Base-by-base conservation (phyloP, 2,888 invertebrate genomes). In the Meiosimyza platycephala region DNA sequence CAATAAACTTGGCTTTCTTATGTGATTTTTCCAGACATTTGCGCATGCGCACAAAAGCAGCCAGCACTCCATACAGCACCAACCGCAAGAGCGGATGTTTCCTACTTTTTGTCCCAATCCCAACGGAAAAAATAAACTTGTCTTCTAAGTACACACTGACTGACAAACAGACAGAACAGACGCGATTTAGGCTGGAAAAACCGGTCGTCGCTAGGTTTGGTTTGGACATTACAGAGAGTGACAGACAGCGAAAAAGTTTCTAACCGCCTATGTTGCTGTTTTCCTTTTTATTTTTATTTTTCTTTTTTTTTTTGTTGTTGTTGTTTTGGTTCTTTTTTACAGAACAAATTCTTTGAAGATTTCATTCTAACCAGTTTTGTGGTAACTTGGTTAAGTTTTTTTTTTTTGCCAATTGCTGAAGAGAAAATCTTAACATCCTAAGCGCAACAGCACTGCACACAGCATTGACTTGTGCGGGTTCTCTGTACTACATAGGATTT, bases 371-470 rank as follows among this genome's bases (percentile, higher is more conserved):
- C 65, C 54, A n/a, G 55, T 66, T 55, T 50, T 59, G 50, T 48
- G 60, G 16, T 57, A 16, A 60, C 64, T 72, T 67, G 54, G 16
- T 70, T 68, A 51, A 68, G 47, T 47, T 73, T 66, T 71, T 72
- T 72, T 72, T n/a, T n/a, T 74, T 72, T 59, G 74, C 69, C 71
- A 28, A 28, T 74, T 71, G 72, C 65, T 71, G 60, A 51, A 74
- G 72, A 73, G 69, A 67, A 72, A 40, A 13, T 57, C 57, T 4
- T 57, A 22, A 50, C 64, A 40, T 40, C 40, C 40, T 40, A 40
- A 40, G 9, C 7, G 3, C 40, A 40, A 2, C 40, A 40, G 7
- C 40, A 7, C 22, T 22, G 22, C 22, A 40, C n/a, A 4, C 40
- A 7, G 6, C 40, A 9, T 40, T 40, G 6, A 9, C 28, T 28